Conservation (phyloP, 2,888 invertebrate species). For the Phymatocera aterrima region DNA sequence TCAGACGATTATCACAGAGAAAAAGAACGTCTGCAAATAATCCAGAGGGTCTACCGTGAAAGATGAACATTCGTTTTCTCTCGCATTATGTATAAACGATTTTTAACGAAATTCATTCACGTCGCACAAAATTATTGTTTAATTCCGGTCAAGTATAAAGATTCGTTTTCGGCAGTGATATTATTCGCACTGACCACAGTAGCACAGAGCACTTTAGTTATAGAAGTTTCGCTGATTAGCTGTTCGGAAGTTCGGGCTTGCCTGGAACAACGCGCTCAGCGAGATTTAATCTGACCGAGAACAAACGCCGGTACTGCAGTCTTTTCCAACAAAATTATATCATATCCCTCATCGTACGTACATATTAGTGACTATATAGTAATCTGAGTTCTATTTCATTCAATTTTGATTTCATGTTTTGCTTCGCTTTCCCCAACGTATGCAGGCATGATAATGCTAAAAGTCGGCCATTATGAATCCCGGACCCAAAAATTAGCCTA, state of each 20-base stretch:
- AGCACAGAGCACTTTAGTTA: neutral
- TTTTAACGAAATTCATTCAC: neutral
- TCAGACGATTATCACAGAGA: neutral
- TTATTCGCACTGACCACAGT: neutral
- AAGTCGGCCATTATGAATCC: neutral
- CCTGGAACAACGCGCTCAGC: slow-evolving; percentile 16
- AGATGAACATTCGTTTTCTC: neutral
- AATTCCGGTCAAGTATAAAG: neutral
- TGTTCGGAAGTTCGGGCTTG: slow-evolving; percentile 3
- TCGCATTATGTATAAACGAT: neutral
- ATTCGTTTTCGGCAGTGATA: neutral
- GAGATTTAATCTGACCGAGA: slow-evolving; percentile 28
- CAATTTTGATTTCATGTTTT: neutral
- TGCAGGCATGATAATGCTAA: neutral
- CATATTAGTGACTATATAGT: too few relatives aligned
- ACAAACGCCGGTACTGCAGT: neutral
- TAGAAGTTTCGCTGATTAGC: slow-evolving; percentile 14
- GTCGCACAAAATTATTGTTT: too few relatives aligned
- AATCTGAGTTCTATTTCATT: neutral
- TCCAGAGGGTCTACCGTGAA: neutral
- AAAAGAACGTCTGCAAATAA: neutral
- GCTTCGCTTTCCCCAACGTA: neutral
- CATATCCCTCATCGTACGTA: neutral
- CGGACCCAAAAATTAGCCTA: slow-evolving; percentile 4
- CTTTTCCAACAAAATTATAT: neutral